These are phyloP conservation scores for Denticeps clupeoides DNA, from an alignment of 2,797 vertebrate species.

Conservation along the genomic window DNA sequence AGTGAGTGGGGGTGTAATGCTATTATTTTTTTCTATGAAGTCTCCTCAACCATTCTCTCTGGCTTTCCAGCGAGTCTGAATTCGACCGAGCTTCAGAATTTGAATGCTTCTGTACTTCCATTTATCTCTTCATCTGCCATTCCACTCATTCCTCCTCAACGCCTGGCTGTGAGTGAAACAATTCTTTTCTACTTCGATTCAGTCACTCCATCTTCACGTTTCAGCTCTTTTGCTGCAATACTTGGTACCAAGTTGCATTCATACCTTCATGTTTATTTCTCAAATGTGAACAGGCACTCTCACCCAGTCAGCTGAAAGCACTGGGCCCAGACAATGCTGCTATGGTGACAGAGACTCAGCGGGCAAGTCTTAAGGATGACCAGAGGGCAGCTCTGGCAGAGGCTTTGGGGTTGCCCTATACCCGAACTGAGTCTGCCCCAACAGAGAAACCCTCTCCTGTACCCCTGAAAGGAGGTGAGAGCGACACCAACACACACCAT, in stretches of 20 bases:
- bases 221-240: neutral
- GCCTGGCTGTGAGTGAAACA: constrained; percentile 44
- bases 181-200: neutral
- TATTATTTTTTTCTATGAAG: neutral
- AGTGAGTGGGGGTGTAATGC: neutral
- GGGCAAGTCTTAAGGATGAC: constrained; percentile 5
- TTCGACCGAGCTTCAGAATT: constrained; percentile 31
- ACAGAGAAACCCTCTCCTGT: neutral
- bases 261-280: too few species aligned
- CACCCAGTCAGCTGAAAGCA: constrained; percentile 40
- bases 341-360: constrained; percentile 43
- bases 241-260: neutral
- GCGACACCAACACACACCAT: neutral
- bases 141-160: constrained; percentile 33
- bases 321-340: constrained; percentile 52
- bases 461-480: constrained; percentile 19
- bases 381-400: constrained; percentile 33
- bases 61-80: constrained; percentile 44
- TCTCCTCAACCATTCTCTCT: constrained; percentile 6
- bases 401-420: constrained; percentile 8
- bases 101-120: constrained; percentile 34
- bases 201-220: neutral
- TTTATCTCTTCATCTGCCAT: constrained; percentile 36
- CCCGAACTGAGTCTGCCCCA: neutral
- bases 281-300: constrained; percentile 35